Evolutionary conservation across 2,888 invertebrate species (phyloP).

Genomic region (Amiota mariae): DNA sequence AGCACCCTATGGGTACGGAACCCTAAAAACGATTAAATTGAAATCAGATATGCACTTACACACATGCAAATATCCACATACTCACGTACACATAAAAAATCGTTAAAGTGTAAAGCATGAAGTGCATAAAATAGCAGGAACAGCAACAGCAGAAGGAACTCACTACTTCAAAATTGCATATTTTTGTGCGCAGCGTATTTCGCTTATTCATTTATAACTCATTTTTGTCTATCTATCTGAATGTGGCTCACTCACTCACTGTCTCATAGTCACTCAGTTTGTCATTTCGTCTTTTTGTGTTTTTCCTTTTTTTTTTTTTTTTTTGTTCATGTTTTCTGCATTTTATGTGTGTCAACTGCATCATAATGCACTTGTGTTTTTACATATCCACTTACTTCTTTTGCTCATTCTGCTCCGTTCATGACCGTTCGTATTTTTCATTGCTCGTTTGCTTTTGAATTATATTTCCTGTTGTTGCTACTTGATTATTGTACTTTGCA

Average conservation of each 20-base stretch:
- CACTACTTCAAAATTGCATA: background rate
- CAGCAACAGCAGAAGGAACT: background rate
- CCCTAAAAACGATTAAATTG: conserved; percentile 6
- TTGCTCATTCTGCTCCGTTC: too few relatives aligned
- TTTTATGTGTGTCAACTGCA: too few relatives aligned
- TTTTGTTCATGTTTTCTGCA: too few relatives aligned
- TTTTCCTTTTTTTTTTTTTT: too few relatives aligned
- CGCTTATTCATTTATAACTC: background rate
- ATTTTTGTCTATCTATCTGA: background rate
- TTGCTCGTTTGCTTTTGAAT: background rate
- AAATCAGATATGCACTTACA: conserved; percentile 1
- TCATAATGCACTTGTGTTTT: too few relatives aligned
- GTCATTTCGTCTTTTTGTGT: background rate
- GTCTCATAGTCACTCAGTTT: background rate
- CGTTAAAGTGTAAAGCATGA: too few relatives aligned
- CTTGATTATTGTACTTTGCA: background rate
- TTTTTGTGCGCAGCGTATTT: background rate
- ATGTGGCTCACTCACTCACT: background rate
- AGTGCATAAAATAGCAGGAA: too few relatives aligned
- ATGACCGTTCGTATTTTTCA: too few relatives aligned
- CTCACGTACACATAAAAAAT: background rate
- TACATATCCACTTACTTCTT: too few relatives aligned
- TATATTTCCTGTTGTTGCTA: too few relatives aligned
- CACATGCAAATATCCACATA: background rate
- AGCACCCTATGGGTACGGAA: too few relatives aligned